Conservation (phyloP, 37 sponge, comb jelly and placozoan species). For the Hexactinellida sp. region DNA sequence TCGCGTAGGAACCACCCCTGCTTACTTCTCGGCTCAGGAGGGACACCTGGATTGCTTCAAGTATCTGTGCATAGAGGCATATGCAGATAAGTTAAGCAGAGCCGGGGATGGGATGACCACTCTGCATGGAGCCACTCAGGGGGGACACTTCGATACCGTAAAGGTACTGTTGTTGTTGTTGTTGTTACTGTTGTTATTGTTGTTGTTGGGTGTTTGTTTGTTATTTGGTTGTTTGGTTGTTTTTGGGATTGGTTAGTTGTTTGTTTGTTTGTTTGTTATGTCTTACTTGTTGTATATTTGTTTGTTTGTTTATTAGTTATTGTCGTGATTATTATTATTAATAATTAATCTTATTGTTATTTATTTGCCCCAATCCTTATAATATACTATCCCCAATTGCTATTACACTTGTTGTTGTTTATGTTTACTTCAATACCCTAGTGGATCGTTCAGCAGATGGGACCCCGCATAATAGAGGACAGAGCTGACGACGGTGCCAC, state of each 20-base stretch:
- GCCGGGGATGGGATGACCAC: conserved; percentile 47
- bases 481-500: conserved; percentile 69
- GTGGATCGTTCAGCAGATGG: conserved; percentile 53
- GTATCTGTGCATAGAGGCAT: conserved; percentile 46
- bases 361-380: too few relatives aligned
- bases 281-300: background rate
- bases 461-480: conserved; percentile 30
- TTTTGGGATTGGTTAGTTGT: too few relatives aligned
- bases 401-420: background rate
- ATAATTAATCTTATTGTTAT: too few relatives aligned
- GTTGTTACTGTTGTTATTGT: background rate
- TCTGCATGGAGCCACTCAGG: conserved; percentile 62
- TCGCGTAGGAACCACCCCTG: conserved; percentile 31
- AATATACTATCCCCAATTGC: too few relatives aligned
- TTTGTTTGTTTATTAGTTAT: background rate
- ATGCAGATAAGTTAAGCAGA: conserved; percentile 36
- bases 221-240: too few relatives aligned
- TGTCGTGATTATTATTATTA: too few relatives aligned
- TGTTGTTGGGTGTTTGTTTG: background rate
- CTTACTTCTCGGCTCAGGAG: conserved; percentile 66
- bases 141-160: conserved; percentile 27
- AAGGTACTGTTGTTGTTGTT: conserved; percentile 25
- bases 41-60: conserved; percentile 42
- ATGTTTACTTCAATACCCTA: background rate
- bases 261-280: background rate